Evolutionary conservation across 1,140 invertebrate genomes (phyloP).

Genomic region (Zophobas atratus): DNA sequence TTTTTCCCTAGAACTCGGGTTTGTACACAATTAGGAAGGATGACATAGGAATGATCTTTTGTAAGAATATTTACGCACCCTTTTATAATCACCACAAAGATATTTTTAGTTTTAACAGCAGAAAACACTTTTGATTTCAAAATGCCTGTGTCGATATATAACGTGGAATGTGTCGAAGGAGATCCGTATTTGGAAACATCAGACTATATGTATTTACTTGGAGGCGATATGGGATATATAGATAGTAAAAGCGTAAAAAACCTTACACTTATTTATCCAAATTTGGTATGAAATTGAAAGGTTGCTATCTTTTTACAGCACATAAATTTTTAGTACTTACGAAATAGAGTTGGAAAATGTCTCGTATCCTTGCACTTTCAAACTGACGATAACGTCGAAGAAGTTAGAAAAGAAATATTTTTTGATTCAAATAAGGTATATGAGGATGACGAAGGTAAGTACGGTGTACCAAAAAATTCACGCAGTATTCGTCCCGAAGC

Average conservation of each 20-base stretch:
- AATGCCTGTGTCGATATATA: conserved; percentile 52
- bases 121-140: conserved; percentile 48
- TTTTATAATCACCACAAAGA: conserved; percentile 30
- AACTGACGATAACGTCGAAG: conserved; percentile 10
- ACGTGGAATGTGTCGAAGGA: conserved; percentile 52
- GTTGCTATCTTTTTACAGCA: not conserved
- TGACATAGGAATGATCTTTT: conserved; percentile 58
- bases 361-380: conserved; percentile 54
- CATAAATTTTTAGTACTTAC: conserved; percentile 56
- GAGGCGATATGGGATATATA: conserved; percentile 55
- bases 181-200: conserved; percentile 41
- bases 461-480: not conserved
- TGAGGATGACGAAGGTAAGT: conserved; percentile 12
- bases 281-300: conserved; percentile 52
- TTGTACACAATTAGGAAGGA: conserved; percentile 48
- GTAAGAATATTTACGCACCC: conserved; percentile 44
- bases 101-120: conserved; percentile 53
- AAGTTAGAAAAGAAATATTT: conserved; percentile 49
- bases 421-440: conserved; percentile 54
- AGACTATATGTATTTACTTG: conserved; percentile 54
- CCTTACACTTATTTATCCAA: conserved; percentile 57
- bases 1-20: conserved; percentile 53
- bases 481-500: conserved; percentile 21
- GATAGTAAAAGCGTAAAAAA: conserved; percentile 53
- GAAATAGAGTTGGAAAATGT: conserved; percentile 55